Base-by-base conservation (phyloP, 2,888 invertebrate species). In the Papilio protenor region DNA sequence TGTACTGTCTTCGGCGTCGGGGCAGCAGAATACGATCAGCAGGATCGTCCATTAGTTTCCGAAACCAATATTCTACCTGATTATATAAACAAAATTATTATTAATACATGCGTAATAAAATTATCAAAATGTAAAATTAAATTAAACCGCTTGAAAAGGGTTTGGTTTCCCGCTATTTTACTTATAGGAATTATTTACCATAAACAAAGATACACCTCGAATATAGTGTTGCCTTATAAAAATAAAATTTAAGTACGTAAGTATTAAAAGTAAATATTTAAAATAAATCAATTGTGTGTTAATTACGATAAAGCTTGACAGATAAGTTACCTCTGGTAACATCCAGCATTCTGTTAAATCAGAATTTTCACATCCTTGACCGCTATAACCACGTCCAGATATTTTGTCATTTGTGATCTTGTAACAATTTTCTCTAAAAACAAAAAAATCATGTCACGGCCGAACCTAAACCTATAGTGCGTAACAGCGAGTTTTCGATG, bases 341-440 rank as follows among this genome's bases (percentile, higher is more conserved):
- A 95, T 95, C 96, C 96, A 96, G 81, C 96, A 95, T 87, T 96
- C 96, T 81, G 95, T 95, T 78, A 93, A 89, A 82, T 94, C 93
- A 8, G 90, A 88, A 82, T 91, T 93, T 80, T 93, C 94, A 82
- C 91, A 90, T 76, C 91, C 90, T 80, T 91, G 91, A 73, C 90
- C 89, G 86, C 88, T 91, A 85, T 87, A 90, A 61, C 88, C 88
- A 55, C 92, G 90, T 77, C 86, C 87, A 80, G 87, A 89, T 57
- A 85, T 80, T 81, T 89, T 88, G 80, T 93, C 93, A 85, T 90
- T 92, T 57, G 90, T 80, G 84, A 84, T 91, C 71, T 89, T 89
- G 83, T 94, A 94, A 84, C 91, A 92, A 88, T 89, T 92, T 84
- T 94, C 94, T 89, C 94, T 94, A 83, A 49, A 89, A 90, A 55